A percentile compares a stretch with the other conserved stretches of the same genome.
phyloP scores from a whole-genome alignment of 2,113 vertebrate genomes.

The Marmota flaviventris region DNA sequence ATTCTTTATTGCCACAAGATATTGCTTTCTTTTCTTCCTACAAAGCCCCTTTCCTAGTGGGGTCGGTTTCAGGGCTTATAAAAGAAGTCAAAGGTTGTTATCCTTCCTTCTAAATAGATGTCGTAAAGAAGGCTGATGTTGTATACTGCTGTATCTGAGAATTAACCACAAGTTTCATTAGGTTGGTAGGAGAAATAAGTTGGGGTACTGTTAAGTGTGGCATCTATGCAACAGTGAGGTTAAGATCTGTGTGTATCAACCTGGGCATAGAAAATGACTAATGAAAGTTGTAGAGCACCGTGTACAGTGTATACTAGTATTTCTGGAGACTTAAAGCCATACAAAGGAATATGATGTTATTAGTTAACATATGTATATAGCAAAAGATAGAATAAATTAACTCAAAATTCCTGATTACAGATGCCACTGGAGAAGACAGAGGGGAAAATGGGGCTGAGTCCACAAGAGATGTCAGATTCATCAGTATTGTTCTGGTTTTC shows the following conservation, averaged over 20 bases:
- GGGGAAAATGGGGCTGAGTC: neutral
- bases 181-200: neutral
- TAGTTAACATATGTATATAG: neutral
- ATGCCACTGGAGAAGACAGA: neutral
- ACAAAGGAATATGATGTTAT: neutral
- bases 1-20: neutral
- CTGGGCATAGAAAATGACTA: neutral
- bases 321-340: neutral
- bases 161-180: no score
- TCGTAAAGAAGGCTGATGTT: neutral
- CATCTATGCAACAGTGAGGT: neutral
- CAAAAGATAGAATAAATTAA: neutral
- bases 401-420: neutral
- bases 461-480: neutral
- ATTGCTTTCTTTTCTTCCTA: neutral
- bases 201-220: neutral
- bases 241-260: neutral
- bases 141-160: neutral
- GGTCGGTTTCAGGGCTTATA: neutral
- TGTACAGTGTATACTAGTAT: neutral
- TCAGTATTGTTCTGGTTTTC: neutral
- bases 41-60: neutral
- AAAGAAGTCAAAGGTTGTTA: neutral
- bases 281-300: neutral
- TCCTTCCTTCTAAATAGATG: slow-evolving; percentile 10